Percentiles rank a stretch among this genome's conserved stretches.
phyloP scores from a whole-genome alignment of 2,113 vertebrate species.

The Kryptolebias marmoratus region DNA sequence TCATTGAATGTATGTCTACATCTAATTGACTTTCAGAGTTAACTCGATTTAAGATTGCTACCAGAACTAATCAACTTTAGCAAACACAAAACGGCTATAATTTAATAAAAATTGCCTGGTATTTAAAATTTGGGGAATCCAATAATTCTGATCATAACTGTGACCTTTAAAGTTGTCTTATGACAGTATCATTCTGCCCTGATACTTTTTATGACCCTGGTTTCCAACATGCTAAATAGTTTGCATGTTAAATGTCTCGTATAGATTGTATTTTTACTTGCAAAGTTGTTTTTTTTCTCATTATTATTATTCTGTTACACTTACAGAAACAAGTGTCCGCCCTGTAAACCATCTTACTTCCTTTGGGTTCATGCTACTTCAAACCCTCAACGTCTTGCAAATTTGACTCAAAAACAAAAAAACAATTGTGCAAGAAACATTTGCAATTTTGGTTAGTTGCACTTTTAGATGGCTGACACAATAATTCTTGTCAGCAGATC shows the following conservation, averaged over 20 bases:
- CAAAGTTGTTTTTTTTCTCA: neutral
- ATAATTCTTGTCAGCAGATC: slow-evolving; percentile 15
- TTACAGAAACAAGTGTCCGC: neutral
- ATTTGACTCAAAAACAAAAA: neutral
- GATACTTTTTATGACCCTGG: neutral
- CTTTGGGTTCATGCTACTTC: neutral
- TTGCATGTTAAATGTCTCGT: neutral
- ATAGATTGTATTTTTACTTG: neutral
- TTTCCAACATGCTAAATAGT: neutral
- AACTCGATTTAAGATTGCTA: too few species aligned
- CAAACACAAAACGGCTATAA: too few species aligned
- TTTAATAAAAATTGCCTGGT: too few species aligned
- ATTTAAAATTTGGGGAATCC: neutral
- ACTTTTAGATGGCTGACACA: slow-evolving; percentile 26
- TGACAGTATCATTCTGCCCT: neutral
- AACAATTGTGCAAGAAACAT: too few species aligned
- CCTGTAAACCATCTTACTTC: neutral
- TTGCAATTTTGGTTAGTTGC: slow-evolving; percentile 24
- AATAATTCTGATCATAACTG: neutral
- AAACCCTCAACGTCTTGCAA: neutral
- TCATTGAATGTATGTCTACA: too few species aligned
- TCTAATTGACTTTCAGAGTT: too few species aligned
- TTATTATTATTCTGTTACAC: neutral
- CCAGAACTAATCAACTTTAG: too few species aligned
- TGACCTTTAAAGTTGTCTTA: too few species aligned